Conservation (phyloP, 2,797 vertebrate species). For the Pyrocephalus nanus region DNA sequence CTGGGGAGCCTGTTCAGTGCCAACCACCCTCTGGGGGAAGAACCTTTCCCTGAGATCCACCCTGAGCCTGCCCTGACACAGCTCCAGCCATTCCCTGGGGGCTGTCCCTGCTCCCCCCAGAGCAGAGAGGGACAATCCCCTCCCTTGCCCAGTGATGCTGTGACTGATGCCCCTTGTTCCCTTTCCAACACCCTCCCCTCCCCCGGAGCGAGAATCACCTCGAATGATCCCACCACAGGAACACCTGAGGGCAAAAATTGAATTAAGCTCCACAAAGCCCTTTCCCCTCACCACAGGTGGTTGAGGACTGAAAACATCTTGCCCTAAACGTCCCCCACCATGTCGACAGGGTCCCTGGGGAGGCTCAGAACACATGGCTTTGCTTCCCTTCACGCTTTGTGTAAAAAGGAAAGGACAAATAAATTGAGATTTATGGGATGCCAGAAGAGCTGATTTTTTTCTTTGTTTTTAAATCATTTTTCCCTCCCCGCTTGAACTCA, state of each 20-base stretch:
- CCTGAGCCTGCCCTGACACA: background rate
- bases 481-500: background rate
- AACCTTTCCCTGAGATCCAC: background rate
- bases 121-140: background rate
- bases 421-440: slow-evolving; percentile 54
- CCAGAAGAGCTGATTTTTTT: background rate
- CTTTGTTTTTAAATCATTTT: background rate
- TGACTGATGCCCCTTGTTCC: background rate
- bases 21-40: background rate
- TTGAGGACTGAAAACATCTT: background rate
- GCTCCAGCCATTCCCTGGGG: background rate
- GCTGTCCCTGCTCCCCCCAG: background rate
- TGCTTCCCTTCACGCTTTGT: background rate
- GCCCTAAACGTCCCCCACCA: background rate
- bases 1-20: background rate
- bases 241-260: background rate
- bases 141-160: background rate
- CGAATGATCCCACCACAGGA: background rate
- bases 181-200: background rate
- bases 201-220: accelerated
- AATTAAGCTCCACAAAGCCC: background rate
- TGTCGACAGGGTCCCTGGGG: background rate
- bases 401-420: slow-evolving; percentile 25
- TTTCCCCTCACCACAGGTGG: accelerated
- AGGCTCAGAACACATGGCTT: background rate